Base-by-base conservation (phyloP, 2,113 vertebrate species). In the Nothocercus julius region DNA sequence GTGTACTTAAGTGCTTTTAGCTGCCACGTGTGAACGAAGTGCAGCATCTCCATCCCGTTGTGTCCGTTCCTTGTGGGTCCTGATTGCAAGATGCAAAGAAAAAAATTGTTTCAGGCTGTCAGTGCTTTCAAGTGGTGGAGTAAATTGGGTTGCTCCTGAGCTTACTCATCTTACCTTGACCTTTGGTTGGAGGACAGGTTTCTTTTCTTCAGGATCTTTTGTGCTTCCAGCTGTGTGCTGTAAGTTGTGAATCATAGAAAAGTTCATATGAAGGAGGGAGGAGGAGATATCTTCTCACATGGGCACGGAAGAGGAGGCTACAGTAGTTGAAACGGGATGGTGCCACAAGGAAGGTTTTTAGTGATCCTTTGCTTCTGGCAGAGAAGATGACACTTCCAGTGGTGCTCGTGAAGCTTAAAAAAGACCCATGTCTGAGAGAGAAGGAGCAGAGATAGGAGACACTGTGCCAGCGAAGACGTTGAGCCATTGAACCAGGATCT, bases 1-100 rank as follows among this genome's bases (percentile, higher is more conserved):
- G 44, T 0, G 0, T 56, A n/a, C 28, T 9, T 13, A 21, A 85
- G 80, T 25, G 8, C 36, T 34, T 32, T 14, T 9, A 88, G 51
- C 77, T 74, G 36, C 70, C 47, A 42, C 0, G 4, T 68, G 58
- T 40, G 54, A 70, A 58, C 10, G 22, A 42, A 10, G 32, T 8
- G 38, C 6, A 1, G 24, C 56, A 5, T 69, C 32, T 9, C 34
- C 40, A 7, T 44, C 67, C 72, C 53, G 34, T 4, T 1, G 13
- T 34, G 53, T 76, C 62, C 28, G 40, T 59, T 78, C 30, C 34
- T 72, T 47, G 53, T 6, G 20, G 13, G 18, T 36, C 32, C 42
- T 64, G 42, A 8, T 58, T 54, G 34, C 12, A 47, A 27, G 59
- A 17, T 58, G 36, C 17, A 58, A 19, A 81, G 30, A 22, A 11